Evolutionary conservation across 2,888 invertebrate genomes (phyloP).

Genomic region (Pegoplata infirma): DNA sequence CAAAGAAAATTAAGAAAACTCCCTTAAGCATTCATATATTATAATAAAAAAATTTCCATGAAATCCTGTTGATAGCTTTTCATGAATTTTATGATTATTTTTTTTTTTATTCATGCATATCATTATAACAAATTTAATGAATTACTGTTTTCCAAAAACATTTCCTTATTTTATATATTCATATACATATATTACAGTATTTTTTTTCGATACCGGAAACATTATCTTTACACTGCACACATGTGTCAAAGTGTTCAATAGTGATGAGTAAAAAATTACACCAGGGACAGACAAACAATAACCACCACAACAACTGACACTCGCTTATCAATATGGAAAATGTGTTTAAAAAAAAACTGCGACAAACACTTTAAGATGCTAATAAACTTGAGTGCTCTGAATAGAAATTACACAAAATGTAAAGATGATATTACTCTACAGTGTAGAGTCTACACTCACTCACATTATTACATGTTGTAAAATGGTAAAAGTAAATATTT

Average conservation of each 20-base stretch:
- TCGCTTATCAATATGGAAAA: constrained; percentile 48
- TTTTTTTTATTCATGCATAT: constrained; percentile 25
- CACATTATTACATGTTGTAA: not conserved
- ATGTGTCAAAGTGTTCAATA: constrained; percentile 63
- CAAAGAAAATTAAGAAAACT: too few relatives aligned
- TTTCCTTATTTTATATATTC: constrained; percentile 23
- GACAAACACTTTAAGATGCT: constrained; percentile 59
- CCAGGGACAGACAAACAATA: constrained; percentile 48
- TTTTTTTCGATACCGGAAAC: constrained; percentile 57
- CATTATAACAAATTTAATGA: constrained; percentile 61
- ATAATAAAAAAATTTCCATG: not conserved
- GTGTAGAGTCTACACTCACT: not conserved
- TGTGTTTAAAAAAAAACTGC: constrained; percentile 38
- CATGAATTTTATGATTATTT: constrained; percentile 12
- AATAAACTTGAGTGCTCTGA: constrained; percentile 61
- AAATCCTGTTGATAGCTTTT: constrained; percentile 15
- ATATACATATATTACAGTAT: too few relatives aligned
- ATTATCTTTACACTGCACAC: constrained; percentile 66
- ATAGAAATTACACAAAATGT: constrained; percentile 51
- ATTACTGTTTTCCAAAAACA: constrained; percentile 52
- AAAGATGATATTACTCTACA: constrained; percentile 21
- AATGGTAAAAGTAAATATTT: constrained; percentile 30
- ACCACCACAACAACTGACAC: constrained; percentile 20
- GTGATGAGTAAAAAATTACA: constrained; percentile 48
- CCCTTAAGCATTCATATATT: not conserved